Base-by-base conservation (phyloP, 2,113 vertebrate species). In the Chamaea fasciata region DNA sequence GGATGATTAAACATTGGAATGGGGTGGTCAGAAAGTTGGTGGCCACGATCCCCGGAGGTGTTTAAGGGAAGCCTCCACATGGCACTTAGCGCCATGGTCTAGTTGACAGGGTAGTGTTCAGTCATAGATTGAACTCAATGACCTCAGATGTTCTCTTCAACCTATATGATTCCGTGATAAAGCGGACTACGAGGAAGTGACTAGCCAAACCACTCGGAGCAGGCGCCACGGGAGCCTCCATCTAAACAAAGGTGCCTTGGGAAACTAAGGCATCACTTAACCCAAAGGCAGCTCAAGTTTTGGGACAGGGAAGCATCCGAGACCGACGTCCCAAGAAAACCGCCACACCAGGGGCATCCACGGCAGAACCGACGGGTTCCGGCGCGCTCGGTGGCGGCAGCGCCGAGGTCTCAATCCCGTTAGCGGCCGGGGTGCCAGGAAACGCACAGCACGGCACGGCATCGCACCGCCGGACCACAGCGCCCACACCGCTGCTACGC, bases 371-470 rank as follows among this genome's bases (percentile, higher is more conserved):
- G 6, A 1, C 14, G 49, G 17, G 23, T 13, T 27, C 47, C 4
- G 15, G 19, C 9, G 6, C 15, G 10, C 33, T 27, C 21, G 13
- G 24, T 22, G 22, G 7, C 30, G 2, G 50, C n/a, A 23, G 37
- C 13, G 15, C 44, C 33, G 14, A 6, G 14, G 8, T 63, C 15
- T 50, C 35, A 37, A 24, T 44, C 35, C 47, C 28, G 22, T 13
- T 2, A 15, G 37, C 37, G 26, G 56, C 44, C 19, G 53, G 35
- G 13, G 15, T 13, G 41, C 63, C 53, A 12, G 19, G 10, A 21
- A 42, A 33, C 12, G 4, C n/a, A 4, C 0, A 15, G 7, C n/a
- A 4, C 0, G 18, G 7, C 55, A 16, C 35, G 0, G 44, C 78
- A 39, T 16, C 9, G 11, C 53, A 39, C 19, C 9, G 11, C 53